Evolutionary conservation across 2,113 vertebrate species (phyloP).

Genomic region (Daphoenositta chrysoptera): DNA sequence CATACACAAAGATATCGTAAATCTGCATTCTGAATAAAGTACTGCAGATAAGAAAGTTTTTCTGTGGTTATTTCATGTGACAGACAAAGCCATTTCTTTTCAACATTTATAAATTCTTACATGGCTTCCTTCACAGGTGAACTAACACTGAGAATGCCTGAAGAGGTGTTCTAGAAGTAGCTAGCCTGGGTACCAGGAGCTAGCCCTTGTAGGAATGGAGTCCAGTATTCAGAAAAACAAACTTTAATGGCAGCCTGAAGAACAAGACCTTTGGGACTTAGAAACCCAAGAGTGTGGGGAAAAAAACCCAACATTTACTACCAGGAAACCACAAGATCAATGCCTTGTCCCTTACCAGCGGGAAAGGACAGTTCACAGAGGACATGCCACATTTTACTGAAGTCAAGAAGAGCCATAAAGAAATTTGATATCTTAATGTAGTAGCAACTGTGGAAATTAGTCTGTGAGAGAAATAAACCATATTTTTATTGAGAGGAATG

Average conservation of each 20-base stretch:
- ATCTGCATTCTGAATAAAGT: neutral
- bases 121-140: neutral
- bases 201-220: neutral
- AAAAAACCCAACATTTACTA: accelerated
- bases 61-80: neutral
- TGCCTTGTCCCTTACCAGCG: neutral
- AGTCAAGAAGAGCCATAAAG: neutral
- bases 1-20: accelerated
- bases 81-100: neutral
- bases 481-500: neutral
- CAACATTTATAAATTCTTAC: neutral
- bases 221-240: accelerated
- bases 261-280: neutral
- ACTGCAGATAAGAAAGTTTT: neutral
- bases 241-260: neutral
- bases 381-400: neutral
- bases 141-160: neutral
- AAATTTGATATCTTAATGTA: neutral
- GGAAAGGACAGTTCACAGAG: neutral
- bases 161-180: neutral
- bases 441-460: neutral
- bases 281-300: accelerated
- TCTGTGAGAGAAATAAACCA: neutral
- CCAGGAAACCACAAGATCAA: neutral
- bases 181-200: neutral